A percentile compares a stretch with the other conserved stretches of the same genome.
Conservation (phyloP, 2,797 vertebrate species). For the Somateria mollissima region DNA sequence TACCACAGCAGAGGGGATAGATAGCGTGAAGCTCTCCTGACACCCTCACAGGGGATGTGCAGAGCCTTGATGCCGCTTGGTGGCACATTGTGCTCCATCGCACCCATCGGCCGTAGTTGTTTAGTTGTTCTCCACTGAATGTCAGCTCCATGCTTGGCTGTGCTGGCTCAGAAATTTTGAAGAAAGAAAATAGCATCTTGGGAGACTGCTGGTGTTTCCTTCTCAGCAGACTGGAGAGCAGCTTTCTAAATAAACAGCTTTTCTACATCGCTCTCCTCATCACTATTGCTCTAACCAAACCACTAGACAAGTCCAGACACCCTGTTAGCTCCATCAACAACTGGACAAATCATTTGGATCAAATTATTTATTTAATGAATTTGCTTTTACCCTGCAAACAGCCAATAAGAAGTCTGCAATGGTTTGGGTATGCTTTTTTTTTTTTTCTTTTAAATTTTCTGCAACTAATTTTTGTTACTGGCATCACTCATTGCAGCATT, state of each 20-base stretch:
- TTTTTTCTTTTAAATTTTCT: neutral
- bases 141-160: rapidly evolving
- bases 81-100: rapidly evolving
- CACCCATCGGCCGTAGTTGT: neutral
- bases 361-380: slow-evolving; percentile 30
- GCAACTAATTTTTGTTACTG: slow-evolving; percentile 37
- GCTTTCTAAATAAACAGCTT: neutral
- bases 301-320: neutral
- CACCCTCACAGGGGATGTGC: rapidly evolving
- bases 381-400: neutral
- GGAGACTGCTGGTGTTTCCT: neutral
- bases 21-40: rapidly evolving
- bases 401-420: slow-evolving; percentile 2
- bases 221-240: neutral
- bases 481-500: slow-evolving; percentile 26
- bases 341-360: slow-evolving; percentile 39
- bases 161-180: neutral
- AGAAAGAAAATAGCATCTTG: neutral
- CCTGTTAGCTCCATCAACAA: slow-evolving; percentile 44
- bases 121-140: neutral
- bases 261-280: neutral
- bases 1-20: neutral
- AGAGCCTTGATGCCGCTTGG: neutral
- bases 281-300: neutral
- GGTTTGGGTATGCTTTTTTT: neutral